Conservation (phyloP, 2,888 invertebrate species). For the Acutogordius australiensis region DNA sequence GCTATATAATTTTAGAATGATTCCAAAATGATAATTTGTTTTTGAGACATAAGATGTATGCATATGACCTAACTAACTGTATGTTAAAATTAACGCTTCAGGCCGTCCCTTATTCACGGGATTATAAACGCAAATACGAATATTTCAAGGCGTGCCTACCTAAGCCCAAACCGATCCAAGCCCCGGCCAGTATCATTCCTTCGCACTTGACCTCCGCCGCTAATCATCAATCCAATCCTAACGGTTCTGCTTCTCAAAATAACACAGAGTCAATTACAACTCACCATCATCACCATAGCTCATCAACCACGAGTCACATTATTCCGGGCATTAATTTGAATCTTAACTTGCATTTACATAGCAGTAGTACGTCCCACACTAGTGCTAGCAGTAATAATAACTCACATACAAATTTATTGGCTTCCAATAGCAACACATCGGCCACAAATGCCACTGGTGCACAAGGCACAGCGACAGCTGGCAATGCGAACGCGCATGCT, state of each 20-base stretch:
- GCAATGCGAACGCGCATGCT: too few relatives aligned
- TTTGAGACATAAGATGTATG: too few relatives aligned
- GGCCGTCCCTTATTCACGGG: conserved; percentile 88
- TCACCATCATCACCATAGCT: background rate
- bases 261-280: background rate
- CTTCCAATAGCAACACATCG: background rate
- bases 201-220: background rate
- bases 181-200: background rate
- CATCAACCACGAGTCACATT: too few relatives aligned
- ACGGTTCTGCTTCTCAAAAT: background rate
- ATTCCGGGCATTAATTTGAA: too few relatives aligned
- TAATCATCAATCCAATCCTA: too few relatives aligned
- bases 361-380: background rate
- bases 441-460: background rate
- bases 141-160: conserved; percentile 80
- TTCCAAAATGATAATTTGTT: too few relatives aligned
- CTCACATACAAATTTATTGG: too few relatives aligned
- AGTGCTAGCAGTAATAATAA: background rate
- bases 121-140: conserved; percentile 94
- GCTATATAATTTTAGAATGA: too few relatives aligned
- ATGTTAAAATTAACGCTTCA: too few relatives aligned
- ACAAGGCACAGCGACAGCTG: background rate
- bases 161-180: conserved; percentile 36
- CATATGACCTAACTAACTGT: too few relatives aligned
- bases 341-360: too few relatives aligned